Evolutionary conservation across 2,888 invertebrate genomes (phyloP), one percentile per base, ranked within the genome.

Genomic region (Iselma pallidipennis): DNA sequence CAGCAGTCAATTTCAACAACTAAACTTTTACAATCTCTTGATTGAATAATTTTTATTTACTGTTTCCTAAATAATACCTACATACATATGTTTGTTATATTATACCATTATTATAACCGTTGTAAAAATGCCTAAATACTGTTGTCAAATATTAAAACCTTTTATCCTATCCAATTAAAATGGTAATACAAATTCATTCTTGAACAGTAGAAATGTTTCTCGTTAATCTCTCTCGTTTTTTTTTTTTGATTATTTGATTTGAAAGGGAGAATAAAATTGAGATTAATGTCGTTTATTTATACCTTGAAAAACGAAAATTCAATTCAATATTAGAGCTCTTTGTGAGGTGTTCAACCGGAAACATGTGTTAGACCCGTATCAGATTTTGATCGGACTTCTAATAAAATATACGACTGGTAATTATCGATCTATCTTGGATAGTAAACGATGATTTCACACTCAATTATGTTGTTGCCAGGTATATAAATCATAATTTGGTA

Each of bases 361-460:
- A 71, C 71, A 73, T 70, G 66, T 73, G 73, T 72, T 72, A 70
- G 65, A 60, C 55, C 57, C 63, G 42, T 70, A 68, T 71, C 69
- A 66, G 67, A 67, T 67, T 65, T 49, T 59, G 65, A 73, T 71
- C 71, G 56, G 65, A 68, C 68, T 61, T 69, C 56, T 64, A 68
- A 66, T 61, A 63, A 67, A 73, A 73, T 66, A 66, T 66, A 72
- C 69, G 69, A 66, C 49, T 59, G 60, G 63, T 73, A 73, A 73
- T 72, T 72, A 71, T 71, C 68, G 71, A 73, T 72, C 69, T 69
- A 72, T 68, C 66, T 66, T 55, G 51, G 55, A 60, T 53, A 53
- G 55, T 59, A 61, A 59, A 62, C 58, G 61, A 64, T 59, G 63
- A 66, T 70, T 72, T 73, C 73, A 72, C 73, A 72, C 72, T 68